phyloP scores from a whole-genome alignment of 2,797 vertebrate genomes.

The Rhinophrynus dorsalis region DNA sequence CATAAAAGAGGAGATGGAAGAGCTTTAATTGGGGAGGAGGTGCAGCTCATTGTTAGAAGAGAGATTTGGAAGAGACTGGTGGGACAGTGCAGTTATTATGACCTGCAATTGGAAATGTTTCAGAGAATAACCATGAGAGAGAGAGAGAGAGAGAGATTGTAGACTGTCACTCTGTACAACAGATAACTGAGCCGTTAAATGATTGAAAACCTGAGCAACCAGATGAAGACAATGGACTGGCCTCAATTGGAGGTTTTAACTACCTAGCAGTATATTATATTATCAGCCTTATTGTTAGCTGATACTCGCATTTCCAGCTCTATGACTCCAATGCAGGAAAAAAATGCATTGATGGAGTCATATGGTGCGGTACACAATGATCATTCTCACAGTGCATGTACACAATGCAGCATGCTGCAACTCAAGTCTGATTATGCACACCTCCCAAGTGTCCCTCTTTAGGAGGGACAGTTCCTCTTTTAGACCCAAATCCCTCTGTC shows the following conservation, averaged over 20 bases:
- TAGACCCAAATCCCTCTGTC: no score
- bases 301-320: no score
- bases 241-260: slow-evolving; percentile 25
- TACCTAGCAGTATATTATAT: slow-evolving; percentile 22
- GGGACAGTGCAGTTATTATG: slow-evolving; percentile 32
- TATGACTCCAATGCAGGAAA: no score
- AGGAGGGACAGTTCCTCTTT: no score
- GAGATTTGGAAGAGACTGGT: slow-evolving; percentile 29
- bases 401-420: no score
- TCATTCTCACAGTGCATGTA: no score
- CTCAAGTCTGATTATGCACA: no score
- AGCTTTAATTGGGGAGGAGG: slow-evolving; percentile 40
- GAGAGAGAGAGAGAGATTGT: slow-evolving; percentile 13
- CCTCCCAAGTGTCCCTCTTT: no score
- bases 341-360: no score
- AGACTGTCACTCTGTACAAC: slow-evolving; percentile 17
- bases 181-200: slow-evolving; percentile 37
- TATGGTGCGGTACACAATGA: no score
- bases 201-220: slow-evolving; percentile 12
- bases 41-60: background rate
- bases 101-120: slow-evolving; percentile 30
- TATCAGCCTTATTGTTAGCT: no score
- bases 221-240: slow-evolving; percentile 26
- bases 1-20: background rate
- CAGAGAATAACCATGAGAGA: slow-evolving; percentile 5